Percentiles rank a stretch among this genome's conserved stretches.
phyloP scores from a whole-genome alignment of 2,113 vertebrate species.

The Egretta garzetta region DNA sequence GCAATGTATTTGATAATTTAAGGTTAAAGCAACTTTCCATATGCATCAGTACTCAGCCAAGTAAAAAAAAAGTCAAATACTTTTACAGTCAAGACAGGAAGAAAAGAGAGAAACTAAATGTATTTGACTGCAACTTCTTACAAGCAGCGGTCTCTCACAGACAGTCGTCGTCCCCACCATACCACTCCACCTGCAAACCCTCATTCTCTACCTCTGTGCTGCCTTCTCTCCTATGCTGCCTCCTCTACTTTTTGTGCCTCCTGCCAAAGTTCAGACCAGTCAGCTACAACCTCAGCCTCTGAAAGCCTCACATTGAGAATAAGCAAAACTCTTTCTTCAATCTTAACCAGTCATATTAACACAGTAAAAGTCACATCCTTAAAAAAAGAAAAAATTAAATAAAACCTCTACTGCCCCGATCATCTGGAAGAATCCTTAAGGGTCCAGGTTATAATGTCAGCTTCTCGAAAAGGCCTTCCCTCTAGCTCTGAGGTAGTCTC shows the following conservation, averaged over 20 bases:
- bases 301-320: not conserved
- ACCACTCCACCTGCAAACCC: not conserved
- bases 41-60: not conserved
- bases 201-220: not conserved
- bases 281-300: not conserved
- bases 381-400: not conserved
- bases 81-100: not conserved
- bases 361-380: not conserved
- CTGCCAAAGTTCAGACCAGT: not conserved
- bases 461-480: not conserved
- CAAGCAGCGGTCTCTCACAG: not conserved
- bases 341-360: not conserved
- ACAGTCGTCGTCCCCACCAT: not conserved
- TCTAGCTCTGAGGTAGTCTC: slow-evolving; percentile 15
- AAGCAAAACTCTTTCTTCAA: not conserved
- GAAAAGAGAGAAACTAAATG: not conserved
- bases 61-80: not conserved
- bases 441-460: not conserved
- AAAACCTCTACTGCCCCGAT: not conserved
- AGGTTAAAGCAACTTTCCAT: slow-evolving; percentile 12
- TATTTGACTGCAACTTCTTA: not conserved
- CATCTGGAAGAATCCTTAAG: not conserved
- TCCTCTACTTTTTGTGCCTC: not conserved
- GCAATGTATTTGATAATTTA: not conserved
- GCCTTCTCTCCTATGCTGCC: not conserved